These are phyloP conservation scores for Acrocephalus arundinaceus DNA, from an alignment of 2,113 vertebrate genomes.

Conservation along the genomic window DNA sequence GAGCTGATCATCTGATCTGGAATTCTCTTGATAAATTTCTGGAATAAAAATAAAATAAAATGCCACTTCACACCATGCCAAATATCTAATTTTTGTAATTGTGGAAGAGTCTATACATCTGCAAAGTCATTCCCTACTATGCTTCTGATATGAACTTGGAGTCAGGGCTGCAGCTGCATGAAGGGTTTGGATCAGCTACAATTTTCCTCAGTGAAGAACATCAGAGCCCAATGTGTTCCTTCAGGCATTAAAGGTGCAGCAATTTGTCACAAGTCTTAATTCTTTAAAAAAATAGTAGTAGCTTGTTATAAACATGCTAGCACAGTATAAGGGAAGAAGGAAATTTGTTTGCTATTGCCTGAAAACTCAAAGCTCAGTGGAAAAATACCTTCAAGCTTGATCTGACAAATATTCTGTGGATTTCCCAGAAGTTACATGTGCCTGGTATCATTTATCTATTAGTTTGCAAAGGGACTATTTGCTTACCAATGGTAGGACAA, in stretches of 20 bases:
- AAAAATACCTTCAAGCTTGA: neutral
- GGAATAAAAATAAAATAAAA: neutral
- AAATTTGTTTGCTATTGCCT: neutral
- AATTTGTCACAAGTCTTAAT: neutral
- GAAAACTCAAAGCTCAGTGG: neutral
- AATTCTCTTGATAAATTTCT: neutral
- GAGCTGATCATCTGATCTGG: neutral
- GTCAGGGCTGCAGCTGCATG: neutral
- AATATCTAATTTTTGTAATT: neutral
- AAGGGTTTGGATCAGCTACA: neutral
- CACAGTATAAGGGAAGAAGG: neutral
- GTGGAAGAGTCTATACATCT: neutral
- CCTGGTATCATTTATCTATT: neutral
- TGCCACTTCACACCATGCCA: neutral
- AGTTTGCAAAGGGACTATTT: neutral
- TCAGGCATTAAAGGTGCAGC: neutral
- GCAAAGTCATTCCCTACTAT: neutral
- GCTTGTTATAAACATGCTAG: neutral
- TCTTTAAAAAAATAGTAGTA: neutral
- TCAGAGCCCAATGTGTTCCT: neutral
- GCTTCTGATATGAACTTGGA: neutral
- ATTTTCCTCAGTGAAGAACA: neutral
- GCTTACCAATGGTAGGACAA: neutral
- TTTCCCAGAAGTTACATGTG: neutral
- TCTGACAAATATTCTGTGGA: slow-evolving; percentile 6